These are phyloP conservation scores for Botia kubotai DNA, from an alignment of 2,797 vertebrate species.

Conservation along the genomic window DNA sequence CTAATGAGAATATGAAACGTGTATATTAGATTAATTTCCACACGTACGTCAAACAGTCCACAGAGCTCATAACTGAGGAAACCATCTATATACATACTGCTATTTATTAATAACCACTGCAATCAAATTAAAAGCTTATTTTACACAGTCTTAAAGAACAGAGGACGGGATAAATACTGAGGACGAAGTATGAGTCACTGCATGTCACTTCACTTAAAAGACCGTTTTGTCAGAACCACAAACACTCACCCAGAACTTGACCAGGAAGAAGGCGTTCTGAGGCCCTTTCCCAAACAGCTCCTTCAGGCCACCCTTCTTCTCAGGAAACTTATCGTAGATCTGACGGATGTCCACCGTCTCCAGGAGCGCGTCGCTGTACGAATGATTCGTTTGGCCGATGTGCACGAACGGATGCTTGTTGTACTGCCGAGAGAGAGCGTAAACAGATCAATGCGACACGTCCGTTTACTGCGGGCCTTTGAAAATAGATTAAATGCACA, in stretches of 20 bases:
- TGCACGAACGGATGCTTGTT: slow-evolving; percentile 99
- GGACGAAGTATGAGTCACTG: too few relatives aligned
- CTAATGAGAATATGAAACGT: too few relatives aligned
- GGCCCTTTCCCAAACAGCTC: slow-evolving; percentile 95
- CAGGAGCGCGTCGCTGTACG: slow-evolving; percentile 92
- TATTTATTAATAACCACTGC: too few relatives aligned
- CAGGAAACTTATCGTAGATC: slow-evolving; percentile 98
- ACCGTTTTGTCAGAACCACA: background rate
- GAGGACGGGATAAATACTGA: too few relatives aligned
- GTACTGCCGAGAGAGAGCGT: slow-evolving; percentile 79
- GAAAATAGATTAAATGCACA: background rate
- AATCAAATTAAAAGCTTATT: too few relatives aligned
- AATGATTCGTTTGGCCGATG: slow-evolving; percentile 91
- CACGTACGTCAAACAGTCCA: too few relatives aligned
- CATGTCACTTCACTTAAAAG: too few relatives aligned
- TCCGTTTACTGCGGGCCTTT: background rate
- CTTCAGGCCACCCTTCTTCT: slow-evolving; percentile 97
- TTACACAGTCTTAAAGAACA: too few relatives aligned
- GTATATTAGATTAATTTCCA: too few relatives aligned
- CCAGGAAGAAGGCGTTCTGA: slow-evolving; percentile 95
- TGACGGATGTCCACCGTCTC: slow-evolving; percentile 98
- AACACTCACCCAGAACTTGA: slow-evolving; percentile 96
- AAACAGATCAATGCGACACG: background rate
- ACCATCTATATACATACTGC: too few relatives aligned
- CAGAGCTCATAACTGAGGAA: too few relatives aligned